These are phyloP conservation scores for Neocrepidodera transversa DNA, from an alignment of 2,888 invertebrate genomes.

Conservation along the genomic window DNA sequence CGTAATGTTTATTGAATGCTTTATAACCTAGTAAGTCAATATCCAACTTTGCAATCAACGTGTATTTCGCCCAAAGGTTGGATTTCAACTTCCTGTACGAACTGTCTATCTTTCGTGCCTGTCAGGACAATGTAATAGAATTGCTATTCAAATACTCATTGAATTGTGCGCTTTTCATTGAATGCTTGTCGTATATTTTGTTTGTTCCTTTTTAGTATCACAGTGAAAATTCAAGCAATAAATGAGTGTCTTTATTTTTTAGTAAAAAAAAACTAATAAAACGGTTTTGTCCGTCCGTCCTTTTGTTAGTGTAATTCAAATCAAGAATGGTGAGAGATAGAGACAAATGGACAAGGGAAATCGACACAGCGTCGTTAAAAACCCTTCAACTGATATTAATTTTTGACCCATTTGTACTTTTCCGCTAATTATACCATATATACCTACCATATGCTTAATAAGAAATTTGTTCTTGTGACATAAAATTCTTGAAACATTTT, in stretches of 20 bases:
- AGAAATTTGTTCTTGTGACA: too few species aligned
- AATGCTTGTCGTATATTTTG: neutral
- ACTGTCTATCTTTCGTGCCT: constrained; percentile 28
- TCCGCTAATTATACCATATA: too few species aligned
- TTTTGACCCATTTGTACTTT: too few species aligned
- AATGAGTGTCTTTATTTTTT: neutral
- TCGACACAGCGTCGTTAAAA: too few species aligned
- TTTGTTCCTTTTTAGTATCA: neutral
- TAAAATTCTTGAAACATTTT: too few species aligned
- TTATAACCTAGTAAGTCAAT: constrained; percentile 14
- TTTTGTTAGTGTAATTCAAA: too few species aligned
- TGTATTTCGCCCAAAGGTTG: constrained; percentile 16
- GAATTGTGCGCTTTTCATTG: constrained; percentile 17
- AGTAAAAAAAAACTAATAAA: too few species aligned
- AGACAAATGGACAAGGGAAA: too few species aligned
- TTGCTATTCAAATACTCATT: constrained; percentile 27
- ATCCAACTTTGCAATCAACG: constrained; percentile 8
- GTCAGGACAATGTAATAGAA: constrained; percentile 30
- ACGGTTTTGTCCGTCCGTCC: too few species aligned
- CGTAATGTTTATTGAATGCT: neutral
- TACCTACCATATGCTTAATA: too few species aligned
- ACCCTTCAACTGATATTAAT: too few species aligned
- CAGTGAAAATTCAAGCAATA: neutral
- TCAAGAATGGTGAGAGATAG: too few species aligned
- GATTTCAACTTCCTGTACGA: constrained; percentile 26